A percentile compares a stretch with the other conserved stretches of the same genome.
These are phyloP conservation scores for Montifringilla adamsi DNA, from an alignment of 2,113 vertebrate species.

Conservation along the genomic window DNA sequence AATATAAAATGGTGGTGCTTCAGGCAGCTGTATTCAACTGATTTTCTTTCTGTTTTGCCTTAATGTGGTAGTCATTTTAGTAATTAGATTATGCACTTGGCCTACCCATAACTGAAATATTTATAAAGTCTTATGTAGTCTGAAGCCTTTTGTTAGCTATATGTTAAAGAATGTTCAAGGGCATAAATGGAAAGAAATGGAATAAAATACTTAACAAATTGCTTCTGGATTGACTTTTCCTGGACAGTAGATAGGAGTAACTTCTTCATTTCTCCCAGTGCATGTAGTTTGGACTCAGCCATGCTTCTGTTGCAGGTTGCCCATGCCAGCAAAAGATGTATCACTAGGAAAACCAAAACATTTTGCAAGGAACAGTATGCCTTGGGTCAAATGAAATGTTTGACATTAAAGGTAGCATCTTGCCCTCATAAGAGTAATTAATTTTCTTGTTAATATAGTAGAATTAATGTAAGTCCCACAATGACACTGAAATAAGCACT, in stretches of 20 bases:
- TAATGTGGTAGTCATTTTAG: neutral
- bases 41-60: neutral
- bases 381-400: neutral
- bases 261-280: conserved; percentile 11
- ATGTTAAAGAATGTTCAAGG: neutral
- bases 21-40: neutral
- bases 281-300: neutral
- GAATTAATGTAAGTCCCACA: neutral
- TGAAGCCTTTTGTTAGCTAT: conserved; percentile 1
- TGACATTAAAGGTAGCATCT: neutral
- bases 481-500: neutral
- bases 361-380: neutral
- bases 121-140: neutral
- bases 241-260: conserved; percentile 35
- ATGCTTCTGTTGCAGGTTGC: neutral
- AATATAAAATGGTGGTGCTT: neutral
- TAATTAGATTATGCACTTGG: neutral
- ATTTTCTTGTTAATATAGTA: neutral
- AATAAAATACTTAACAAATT: conserved; percentile 23
- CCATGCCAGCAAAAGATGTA: neutral
- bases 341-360: neutral
- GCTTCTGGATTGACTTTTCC: conserved; percentile 2
- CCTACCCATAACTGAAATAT: neutral
- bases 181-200: conserved; percentile 16
- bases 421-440: neutral